These are phyloP conservation scores for Zaprionus gabonicus DNA, from an alignment of 1,140 invertebrate species.

Conservation along the genomic window DNA sequence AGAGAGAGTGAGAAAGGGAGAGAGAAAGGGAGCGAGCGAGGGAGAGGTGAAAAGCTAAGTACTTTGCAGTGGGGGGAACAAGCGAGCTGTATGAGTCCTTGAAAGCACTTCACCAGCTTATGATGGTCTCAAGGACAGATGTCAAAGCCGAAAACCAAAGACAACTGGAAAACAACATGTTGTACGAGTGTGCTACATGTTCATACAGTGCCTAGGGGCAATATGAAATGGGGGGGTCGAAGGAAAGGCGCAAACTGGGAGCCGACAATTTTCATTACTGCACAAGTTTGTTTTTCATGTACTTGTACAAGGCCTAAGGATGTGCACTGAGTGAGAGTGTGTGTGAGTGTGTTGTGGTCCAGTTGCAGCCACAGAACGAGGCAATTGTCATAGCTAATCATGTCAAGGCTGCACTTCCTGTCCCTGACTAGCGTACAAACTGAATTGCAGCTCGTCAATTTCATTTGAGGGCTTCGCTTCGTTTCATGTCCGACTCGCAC, in stretches of 20 bases:
- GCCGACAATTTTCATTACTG: conserved; percentile 43
- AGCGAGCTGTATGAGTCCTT: conserved; percentile 10
- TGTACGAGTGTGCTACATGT: neutral
- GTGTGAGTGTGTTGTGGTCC: conserved; percentile 9
- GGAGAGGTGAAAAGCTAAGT: neutral
- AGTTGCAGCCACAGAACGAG: conserved; percentile 28
- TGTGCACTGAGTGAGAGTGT: conserved; percentile 1
- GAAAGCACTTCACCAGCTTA: conserved; percentile 27
- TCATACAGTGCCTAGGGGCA: neutral
- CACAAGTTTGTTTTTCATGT: conserved; percentile 14
- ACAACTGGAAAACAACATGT: conserved; percentile 7
- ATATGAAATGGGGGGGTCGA: neutral
- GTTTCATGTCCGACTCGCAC: neutral
- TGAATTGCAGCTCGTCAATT: conserved; percentile 21
- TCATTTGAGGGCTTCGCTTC: conserved; percentile 14
- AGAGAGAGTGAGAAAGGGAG: neutral
- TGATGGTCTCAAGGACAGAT: conserved; percentile 37
- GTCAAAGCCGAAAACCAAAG: neutral
- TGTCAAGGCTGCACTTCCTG: conserved; percentile 64
- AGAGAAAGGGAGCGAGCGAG: neutral
- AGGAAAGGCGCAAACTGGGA: neutral
- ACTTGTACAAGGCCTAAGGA: conserved; percentile 16
- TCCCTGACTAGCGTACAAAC: neutral
- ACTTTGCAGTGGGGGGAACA: neutral
- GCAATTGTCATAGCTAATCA: conserved; percentile 61